Percentiles rank a stretch among this genome's conserved stretches.
phyloP scores from a whole-genome alignment of 64 coral and sea anemone species.

The Pocillopora verrucosa region DNA sequence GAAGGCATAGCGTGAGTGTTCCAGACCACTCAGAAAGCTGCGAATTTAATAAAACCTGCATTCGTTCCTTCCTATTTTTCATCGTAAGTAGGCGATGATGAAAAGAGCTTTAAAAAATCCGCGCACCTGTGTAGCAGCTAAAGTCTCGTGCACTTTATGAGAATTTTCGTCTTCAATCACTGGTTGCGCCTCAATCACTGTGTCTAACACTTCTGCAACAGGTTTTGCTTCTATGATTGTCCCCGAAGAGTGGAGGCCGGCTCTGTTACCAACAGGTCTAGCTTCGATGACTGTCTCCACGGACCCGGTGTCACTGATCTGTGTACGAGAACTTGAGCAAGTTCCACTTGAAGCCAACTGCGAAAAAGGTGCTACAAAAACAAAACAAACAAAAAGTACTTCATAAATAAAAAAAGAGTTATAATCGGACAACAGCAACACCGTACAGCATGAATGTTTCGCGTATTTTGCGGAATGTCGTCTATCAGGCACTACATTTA shows the following conservation, averaged over 20 bases:
- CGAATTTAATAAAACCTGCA: too few species aligned
- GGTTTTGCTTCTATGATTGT: slow-evolving; percentile 22
- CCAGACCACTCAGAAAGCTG: too few species aligned
- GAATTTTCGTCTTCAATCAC: not conserved
- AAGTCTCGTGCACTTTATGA: not conserved
- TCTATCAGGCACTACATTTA: too few species aligned
- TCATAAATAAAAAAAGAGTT: not conserved
- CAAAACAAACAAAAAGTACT: not conserved
- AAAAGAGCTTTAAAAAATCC: not conserved
- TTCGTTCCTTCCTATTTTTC: too few species aligned
- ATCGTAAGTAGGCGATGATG: too few species aligned
- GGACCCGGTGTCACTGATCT: slow-evolving; percentile 2
- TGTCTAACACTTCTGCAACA: slow-evolving; percentile 2
- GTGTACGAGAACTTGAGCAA: not conserved
- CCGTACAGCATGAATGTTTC: too few species aligned
- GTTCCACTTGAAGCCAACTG: not conserved
- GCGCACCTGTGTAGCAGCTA: slow-evolving; percentile 41
- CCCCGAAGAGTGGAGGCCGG: not conserved
- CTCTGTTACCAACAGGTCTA: not conserved
- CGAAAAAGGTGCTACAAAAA: not conserved
- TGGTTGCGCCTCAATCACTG: slow-evolving; percentile 3
- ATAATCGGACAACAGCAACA: not conserved
- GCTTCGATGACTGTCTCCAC: slow-evolving; percentile 36
- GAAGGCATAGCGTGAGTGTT: too few species aligned
- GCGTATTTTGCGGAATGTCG: too few species aligned